Evolutionary conservation across 1,140 invertebrate genomes (phyloP).

Genomic region (Drosophila paulistorum): DNA sequence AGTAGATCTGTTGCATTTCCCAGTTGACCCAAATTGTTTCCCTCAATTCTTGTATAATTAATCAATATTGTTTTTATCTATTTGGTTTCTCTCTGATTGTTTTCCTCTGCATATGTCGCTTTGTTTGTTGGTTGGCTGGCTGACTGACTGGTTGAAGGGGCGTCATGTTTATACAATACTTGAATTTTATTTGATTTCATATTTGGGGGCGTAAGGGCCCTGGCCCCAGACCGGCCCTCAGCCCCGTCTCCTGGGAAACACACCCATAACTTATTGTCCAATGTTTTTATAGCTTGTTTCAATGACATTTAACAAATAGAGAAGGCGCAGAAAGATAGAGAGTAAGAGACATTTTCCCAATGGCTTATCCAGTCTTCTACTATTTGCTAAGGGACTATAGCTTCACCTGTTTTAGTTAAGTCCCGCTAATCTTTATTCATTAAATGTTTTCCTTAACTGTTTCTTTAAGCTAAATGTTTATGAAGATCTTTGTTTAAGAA

Average conservation of each 20-base stretch:
- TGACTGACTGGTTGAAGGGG: slow-evolving; percentile 15
- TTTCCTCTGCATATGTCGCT: slow-evolving; percentile 20
- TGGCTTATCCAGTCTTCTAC: too few relatives aligned
- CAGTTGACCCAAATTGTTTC: slow-evolving; percentile 52
- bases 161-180: slow-evolving; percentile 12
- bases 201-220: slow-evolving; percentile 45
- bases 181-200: slow-evolving; percentile 12
- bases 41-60: slow-evolving; percentile 50
- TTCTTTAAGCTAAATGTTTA: too few relatives aligned
- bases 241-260: neutral
- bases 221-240: too few relatives aligned
- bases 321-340: neutral
- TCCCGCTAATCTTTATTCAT: too few relatives aligned
- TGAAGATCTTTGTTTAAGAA: too few relatives aligned
- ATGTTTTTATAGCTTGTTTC: neutral
- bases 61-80: slow-evolving; percentile 67
- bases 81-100: slow-evolving; percentile 34
- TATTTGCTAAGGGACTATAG: too few relatives aligned
- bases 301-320: slow-evolving; percentile 13
- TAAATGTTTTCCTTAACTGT: too few relatives aligned
- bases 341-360: neutral
- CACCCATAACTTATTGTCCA: neutral
- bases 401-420: too few relatives aligned
- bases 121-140: slow-evolving; percentile 43
- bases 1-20: slow-evolving; percentile 25